These are phyloP conservation scores for Drosophila truncata DNA, from an alignment of 1,140 invertebrate species.

Conservation along the genomic window DNA sequence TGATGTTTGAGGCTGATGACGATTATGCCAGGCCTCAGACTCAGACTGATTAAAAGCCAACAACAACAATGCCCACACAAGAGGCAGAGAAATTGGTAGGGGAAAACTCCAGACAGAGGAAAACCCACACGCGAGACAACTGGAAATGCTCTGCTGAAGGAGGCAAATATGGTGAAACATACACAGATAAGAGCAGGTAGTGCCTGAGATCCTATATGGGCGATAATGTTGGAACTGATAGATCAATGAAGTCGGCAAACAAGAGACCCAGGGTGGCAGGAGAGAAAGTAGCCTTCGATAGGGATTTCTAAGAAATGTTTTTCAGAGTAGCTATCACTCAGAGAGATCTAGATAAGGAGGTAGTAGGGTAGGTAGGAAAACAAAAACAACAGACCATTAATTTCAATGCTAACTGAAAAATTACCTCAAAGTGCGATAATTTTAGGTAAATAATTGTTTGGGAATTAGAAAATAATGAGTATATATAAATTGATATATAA, in stretches of 20 bases:
- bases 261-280: not conserved
- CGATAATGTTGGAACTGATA: conserved; percentile 35
- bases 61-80: conserved; percentile 52
- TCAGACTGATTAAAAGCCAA: conserved; percentile 71
- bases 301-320: conserved; percentile 35
- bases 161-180: conserved; percentile 6
- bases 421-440: conserved; percentile 6
- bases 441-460: not conserved
- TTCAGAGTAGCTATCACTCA: conserved; percentile 17
- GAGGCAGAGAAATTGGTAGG: conserved; percentile 6
- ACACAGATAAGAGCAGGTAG: conserved; percentile 56
- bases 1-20: conserved; percentile 52
- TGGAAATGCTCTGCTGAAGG: conserved; percentile 11
- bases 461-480: too few species aligned
- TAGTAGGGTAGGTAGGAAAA: not conserved
- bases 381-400: not conserved
- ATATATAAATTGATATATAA: not conserved
- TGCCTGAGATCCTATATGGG: conserved; percentile 19
- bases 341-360: conserved; percentile 22
- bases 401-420: not conserved
- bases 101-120: conserved; percentile 43
- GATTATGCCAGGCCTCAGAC: conserved; percentile 64
- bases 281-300: conserved; percentile 32
- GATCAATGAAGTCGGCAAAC: conserved; percentile 44
- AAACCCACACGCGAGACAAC: conserved; percentile 29